These are phyloP conservation scores for Leptinotarsa rubiginosa DNA, from an alignment of 2,888 invertebrate genomes.

Conservation along the genomic window DNA sequence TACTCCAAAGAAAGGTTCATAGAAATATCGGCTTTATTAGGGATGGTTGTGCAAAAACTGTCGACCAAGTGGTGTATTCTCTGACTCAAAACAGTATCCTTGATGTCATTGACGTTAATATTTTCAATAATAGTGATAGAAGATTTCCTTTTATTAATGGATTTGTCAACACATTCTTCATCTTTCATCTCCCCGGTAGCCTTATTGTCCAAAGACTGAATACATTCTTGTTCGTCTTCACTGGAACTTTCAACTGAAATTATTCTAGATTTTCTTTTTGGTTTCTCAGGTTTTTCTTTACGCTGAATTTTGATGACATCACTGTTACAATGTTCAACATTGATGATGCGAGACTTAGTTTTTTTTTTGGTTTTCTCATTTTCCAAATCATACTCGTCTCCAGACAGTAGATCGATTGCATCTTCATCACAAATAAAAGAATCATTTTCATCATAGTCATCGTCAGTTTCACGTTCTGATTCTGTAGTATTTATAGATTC, in stretches of 20 bases:
- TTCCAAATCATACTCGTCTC: constrained; percentile 56
- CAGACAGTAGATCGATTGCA: constrained; percentile 56
- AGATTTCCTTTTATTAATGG: constrained; percentile 44
- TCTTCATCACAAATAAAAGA: constrained; percentile 60
- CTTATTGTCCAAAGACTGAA: not conserved
- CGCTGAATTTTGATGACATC: constrained; percentile 44
- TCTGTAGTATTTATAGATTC: constrained; percentile 60
- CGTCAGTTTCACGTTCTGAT: constrained; percentile 51
- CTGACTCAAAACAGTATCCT: constrained; percentile 53
- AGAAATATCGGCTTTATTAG: constrained; percentile 41
- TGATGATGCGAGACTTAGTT: constrained; percentile 50
- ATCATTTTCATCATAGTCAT: constrained; percentile 54
- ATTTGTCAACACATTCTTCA: constrained; percentile 5
- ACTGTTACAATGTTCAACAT: constrained; percentile 44
- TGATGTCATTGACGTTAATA: constrained; percentile 54
- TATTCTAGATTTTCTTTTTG: constrained; percentile 45
- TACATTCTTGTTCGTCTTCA: constrained; percentile 21
- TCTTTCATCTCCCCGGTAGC: not conserved
- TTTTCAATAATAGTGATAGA: constrained; percentile 60
- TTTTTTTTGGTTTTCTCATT: constrained; percentile 36
- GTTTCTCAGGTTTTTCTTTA: constrained; percentile 39
- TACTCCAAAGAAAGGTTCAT: constrained; percentile 58
- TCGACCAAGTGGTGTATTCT: constrained; percentile 57
- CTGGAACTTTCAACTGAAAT: constrained; percentile 35
- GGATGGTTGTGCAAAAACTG: constrained; percentile 51